These are phyloP conservation scores for Diploscapter pachys DNA, from an alignment of 1,140 invertebrate genomes.

Conservation along the genomic window DNA sequence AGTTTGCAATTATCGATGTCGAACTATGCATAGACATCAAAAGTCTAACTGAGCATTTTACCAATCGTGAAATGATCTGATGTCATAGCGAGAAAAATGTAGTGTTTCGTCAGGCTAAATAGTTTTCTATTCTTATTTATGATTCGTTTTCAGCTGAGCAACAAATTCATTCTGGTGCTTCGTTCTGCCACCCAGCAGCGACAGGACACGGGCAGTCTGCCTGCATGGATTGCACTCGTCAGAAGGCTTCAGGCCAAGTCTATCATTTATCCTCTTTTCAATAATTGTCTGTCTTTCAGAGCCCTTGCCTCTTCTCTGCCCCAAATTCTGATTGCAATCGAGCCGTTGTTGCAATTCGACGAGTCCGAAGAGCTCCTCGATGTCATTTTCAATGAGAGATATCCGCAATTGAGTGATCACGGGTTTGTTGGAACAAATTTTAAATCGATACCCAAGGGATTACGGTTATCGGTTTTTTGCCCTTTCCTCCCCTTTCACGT, in stretches of 20 bases:
- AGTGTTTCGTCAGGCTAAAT: no score
- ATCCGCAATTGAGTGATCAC: conserved; percentile 7
- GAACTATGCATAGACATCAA: no score
- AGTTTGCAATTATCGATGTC: no score
- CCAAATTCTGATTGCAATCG: conserved; percentile 24
- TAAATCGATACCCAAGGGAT: no score
- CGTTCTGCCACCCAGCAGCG: conserved; percentile 8
- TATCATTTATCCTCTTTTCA: neutral
- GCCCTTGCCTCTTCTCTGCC: conserved; percentile 21
- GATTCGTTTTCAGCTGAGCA: conserved; percentile 4
- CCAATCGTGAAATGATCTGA: no score
- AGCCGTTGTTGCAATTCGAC: conserved; percentile 27
- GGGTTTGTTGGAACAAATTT: neutral
- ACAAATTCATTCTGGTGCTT: conserved; percentile 15
- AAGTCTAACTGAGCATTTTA: no score
- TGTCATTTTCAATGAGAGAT: conserved; percentile 7
- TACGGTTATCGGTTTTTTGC: no score
- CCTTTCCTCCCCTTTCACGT: no score
- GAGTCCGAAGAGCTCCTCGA: conserved; percentile 10
- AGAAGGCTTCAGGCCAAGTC: neutral
- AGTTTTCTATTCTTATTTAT: no score
- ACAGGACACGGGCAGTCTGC: conserved; percentile 17
- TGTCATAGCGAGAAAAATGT: no score
- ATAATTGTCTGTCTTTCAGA: conserved; percentile 4
- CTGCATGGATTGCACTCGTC: conserved; percentile 17